Evolutionary conservation across 1,140 invertebrate genomes (phyloP).

Genomic region (Fopius arisanus): DNA sequence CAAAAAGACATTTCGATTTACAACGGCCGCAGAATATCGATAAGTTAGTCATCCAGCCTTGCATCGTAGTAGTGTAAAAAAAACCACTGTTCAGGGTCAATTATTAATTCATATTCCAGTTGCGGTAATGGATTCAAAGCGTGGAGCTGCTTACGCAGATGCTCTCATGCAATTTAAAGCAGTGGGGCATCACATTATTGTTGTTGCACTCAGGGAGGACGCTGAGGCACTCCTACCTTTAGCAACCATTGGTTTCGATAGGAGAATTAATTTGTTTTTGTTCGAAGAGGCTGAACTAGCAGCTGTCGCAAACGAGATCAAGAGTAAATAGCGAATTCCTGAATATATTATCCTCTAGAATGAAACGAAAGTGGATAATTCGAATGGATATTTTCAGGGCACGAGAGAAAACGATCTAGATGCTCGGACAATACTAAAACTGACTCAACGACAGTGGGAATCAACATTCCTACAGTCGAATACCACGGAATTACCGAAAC

Average conservation of each 20-base stretch:
- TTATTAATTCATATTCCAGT: conserved; percentile 33
- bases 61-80: background rate
- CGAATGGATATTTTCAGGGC: background rate
- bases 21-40: conserved; percentile 38
- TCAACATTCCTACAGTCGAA: background rate
- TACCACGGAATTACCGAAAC: background rate
- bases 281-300: conserved; percentile 35
- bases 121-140: conserved; percentile 37
- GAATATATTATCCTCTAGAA: background rate
- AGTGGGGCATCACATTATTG: conserved; percentile 37
- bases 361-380: background rate
- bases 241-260: conserved; percentile 39
- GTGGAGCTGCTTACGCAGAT: conserved; percentile 27
- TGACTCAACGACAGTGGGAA: background rate
- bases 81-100: conserved; percentile 15
- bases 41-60: conserved; percentile 32
- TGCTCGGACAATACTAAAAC: background rate
- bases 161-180: conserved; percentile 35
- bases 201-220: conserved; percentile 39
- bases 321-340: conserved; percentile 10
- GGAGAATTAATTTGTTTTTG: conserved; percentile 39
- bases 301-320: conserved; percentile 31
- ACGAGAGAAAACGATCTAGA: background rate
- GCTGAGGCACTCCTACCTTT: conserved; percentile 34
- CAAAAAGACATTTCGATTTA: conserved; percentile 35